Evolutionary conservation across 2,113 vertebrate genomes (phyloP).

Genomic region (Anthoscopus minutus): DNA sequence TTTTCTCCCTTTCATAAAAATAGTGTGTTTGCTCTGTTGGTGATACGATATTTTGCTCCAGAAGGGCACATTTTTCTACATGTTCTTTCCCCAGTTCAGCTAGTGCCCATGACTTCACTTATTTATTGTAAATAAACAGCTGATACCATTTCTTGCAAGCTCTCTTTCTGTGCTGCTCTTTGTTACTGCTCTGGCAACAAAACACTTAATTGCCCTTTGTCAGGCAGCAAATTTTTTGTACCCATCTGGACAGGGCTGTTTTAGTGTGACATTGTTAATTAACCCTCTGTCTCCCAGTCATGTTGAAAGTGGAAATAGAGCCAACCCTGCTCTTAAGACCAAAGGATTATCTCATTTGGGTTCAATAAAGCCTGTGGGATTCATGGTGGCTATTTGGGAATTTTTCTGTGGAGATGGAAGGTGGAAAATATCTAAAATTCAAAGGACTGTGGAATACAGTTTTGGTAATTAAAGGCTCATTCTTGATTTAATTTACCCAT

Average conservation of each 20-base stretch:
- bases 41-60: constrained; percentile 5
- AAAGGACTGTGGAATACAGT: not conserved
- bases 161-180: constrained; percentile 29
- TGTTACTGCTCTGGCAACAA: constrained; percentile 45
- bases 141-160: constrained; percentile 46
- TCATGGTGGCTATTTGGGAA: not conserved
- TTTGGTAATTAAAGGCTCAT: not conserved
- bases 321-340: not conserved
- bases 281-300: constrained; percentile 13
- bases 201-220: constrained; percentile 46
- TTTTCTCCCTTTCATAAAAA: not conserved
- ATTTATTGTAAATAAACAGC: constrained; percentile 65
- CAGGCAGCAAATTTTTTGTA: constrained; percentile 36
- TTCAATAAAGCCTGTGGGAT: not conserved
- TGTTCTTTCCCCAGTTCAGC: constrained; percentile 6
- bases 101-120: constrained; percentile 47
- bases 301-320: not conserved
- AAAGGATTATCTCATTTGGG: not conserved
- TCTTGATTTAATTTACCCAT: not conserved
- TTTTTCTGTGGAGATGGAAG: not conserved
- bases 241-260: not conserved
- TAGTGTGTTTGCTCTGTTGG: not conserved
- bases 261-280: constrained; percentile 13
- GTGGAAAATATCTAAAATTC: not conserved
- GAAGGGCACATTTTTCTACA: constrained; percentile 23